Base-by-base conservation (phyloP, 1,140 invertebrate species). In the Phenacoccus solenopsis region DNA sequence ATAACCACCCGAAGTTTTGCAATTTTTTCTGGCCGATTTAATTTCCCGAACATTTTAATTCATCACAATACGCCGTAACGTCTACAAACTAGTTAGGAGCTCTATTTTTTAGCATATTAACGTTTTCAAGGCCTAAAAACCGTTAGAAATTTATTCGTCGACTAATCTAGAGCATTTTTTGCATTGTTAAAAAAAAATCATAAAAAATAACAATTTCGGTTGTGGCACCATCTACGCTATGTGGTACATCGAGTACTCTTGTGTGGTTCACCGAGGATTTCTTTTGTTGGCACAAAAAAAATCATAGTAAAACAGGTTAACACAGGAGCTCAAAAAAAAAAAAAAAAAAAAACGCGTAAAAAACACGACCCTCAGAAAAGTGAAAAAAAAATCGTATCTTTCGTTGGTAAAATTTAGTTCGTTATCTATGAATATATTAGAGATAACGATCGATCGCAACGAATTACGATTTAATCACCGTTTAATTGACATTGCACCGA, bases 221-320 rank as follows among this genome's bases (percentile, higher is more conserved):
- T 9, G 59, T 9, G 59, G 16, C 38, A 49, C 38, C 38, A n/a
- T n/a, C n/a, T n/a, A 38, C 25, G 25, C 10, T 20, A 64, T 64
- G 59, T 16, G 59, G 59, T 64, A 64, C 59, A 64, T 64, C 59
- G 25, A 64, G 59, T 64, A 64, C 59, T 64, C 59, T 64, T 10
- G 1, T 64, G 59, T 64, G 59, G 59, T 64, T 64, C 59, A 64
- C 59, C 59, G 5, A 64, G 12, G 3, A 25, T 64, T 49, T 49
- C 16, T 49, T n/a, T 49, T 49, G 38, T 49, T 27, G n/a, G n/a
- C n/a, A 10, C 9, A 38, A 38, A 38, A 38, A 38, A 38, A 38
- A 38, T 10, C 9, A n/a, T 38, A 38, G 5, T 5, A 10, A 64
- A 64, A 64, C 59, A 64, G 59, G 59, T 64, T 64, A 64, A 27